A percentile compares a stretch with the other conserved stretches of the same genome.
Evolutionary conservation across 2,888 invertebrate species (phyloP).

Genomic region (Acanthopleura granulata): DNA sequence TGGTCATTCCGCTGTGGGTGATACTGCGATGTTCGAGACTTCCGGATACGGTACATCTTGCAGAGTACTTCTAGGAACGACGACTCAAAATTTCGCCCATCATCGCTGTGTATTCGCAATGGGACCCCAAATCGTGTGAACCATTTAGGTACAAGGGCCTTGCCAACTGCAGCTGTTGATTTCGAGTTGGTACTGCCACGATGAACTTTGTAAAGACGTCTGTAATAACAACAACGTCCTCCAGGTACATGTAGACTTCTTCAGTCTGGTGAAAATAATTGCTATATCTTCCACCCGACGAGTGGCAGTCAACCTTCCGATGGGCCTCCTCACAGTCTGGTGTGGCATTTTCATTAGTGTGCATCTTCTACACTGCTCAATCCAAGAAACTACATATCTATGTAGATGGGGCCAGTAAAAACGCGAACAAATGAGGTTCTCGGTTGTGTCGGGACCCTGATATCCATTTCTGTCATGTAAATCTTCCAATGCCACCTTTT

Average conservation of each 20-base stretch:
- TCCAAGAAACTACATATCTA: neutral
- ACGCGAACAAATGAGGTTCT: neutral
- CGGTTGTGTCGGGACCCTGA: conserved; percentile 19
- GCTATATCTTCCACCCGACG: conserved; percentile 4
- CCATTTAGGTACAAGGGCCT: conserved; percentile 25
- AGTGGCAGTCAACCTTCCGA: conserved; percentile 13
- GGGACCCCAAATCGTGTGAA: conserved; percentile 25
- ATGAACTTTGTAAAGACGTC: conserved; percentile 22
- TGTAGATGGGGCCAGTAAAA: conserved; percentile 14
- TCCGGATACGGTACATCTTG: conserved; percentile 26
- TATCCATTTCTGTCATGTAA: neutral
- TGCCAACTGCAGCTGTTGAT: conserved; percentile 24
- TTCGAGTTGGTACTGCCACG: conserved; percentile 22
- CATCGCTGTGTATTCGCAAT: conserved; percentile 24
- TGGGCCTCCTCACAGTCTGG: neutral
- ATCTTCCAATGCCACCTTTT: neutral
- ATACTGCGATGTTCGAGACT: conserved; percentile 25
- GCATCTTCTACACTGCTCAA: conserved; percentile 14
- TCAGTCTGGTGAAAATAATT: neutral
- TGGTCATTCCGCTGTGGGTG: conserved; percentile 25
- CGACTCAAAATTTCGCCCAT: conserved; percentile 22
- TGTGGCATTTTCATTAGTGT: conserved; percentile 1
- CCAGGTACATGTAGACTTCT: neutral
- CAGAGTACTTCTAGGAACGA: conserved; percentile 26
- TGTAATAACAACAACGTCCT: conserved; percentile 28